These are phyloP conservation scores for Artibeus jamaicensis DNA, from an alignment of 2,797 vertebrate genomes.

Conservation along the genomic window DNA sequence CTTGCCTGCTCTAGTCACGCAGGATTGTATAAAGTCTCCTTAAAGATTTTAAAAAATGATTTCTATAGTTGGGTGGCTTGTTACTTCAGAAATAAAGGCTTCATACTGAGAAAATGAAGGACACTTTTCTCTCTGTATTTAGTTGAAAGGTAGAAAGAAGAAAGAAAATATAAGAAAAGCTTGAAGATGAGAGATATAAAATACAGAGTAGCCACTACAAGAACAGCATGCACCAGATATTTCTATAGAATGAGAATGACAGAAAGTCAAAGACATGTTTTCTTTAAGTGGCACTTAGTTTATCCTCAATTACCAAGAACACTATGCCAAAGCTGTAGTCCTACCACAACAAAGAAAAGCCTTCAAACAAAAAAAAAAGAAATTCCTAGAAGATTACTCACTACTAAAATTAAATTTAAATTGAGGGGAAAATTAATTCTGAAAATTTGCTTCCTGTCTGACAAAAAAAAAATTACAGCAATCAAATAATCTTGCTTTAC, in stretches of 20 bases:
- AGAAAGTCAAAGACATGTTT: slow-evolving; percentile 71
- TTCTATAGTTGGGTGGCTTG: slow-evolving; percentile 90
- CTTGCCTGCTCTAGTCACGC: slow-evolving; percentile 89
- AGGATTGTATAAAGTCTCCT: slow-evolving; percentile 84
- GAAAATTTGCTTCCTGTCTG: slow-evolving; percentile 47
- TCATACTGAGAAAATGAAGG: slow-evolving; percentile 93
- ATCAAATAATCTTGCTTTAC: slow-evolving; percentile 66
- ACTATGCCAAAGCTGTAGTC: neutral
- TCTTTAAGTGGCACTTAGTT: neutral
- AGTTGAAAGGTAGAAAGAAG: slow-evolving; percentile 86
- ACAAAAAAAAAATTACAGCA: slow-evolving; percentile 66
- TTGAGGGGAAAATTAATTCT: slow-evolving; percentile 6
- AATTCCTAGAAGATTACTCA: slow-evolving; percentile 47
- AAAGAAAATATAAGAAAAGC: slow-evolving; percentile 85
- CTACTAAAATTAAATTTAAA: slow-evolving; percentile 59
- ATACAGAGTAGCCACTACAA: slow-evolving; percentile 78
- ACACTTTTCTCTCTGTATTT: slow-evolving; percentile 94
- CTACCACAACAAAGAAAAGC: neutral
- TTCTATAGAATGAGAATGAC: slow-evolving; percentile 67
- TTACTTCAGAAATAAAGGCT: slow-evolving; percentile 92
- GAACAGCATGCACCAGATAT: slow-evolving; percentile 79
- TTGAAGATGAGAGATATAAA: slow-evolving; percentile 76
- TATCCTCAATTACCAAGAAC: slow-evolving; percentile 23
- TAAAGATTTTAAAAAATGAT: slow-evolving; percentile 84
- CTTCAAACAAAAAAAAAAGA: slow-evolving; percentile 7